These are phyloP conservation scores for Hybos culiciformis DNA, from an alignment of 2,888 invertebrate genomes.

Conservation along the genomic window DNA sequence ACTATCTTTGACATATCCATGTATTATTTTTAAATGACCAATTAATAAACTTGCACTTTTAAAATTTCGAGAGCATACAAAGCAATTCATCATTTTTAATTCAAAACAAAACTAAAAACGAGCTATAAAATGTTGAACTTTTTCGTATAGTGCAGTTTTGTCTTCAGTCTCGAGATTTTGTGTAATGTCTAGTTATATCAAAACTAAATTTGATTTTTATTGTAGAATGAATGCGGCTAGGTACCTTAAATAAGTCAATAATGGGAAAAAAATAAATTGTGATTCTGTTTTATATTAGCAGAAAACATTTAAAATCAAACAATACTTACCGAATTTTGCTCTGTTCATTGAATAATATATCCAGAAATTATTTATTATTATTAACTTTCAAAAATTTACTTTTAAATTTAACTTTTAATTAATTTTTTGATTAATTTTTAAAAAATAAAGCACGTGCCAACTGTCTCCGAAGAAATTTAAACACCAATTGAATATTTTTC, in stretches of 20 bases:
- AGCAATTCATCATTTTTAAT: too few species aligned
- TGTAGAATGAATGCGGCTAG: neutral
- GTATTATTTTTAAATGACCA: neutral
- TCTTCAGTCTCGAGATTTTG: neutral
- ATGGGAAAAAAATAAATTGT: neutral
- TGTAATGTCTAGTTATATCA: neutral
- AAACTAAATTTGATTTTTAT: neutral
- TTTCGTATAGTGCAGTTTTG: neutral
- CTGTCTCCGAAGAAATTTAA: neutral
- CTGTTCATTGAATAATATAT: neutral
- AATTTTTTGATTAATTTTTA: neutral
- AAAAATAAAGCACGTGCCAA: too few species aligned
- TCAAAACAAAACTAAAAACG: neutral
- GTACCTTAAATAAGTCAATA: neutral
- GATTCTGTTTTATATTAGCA: too few species aligned
- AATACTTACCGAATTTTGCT: neutral
- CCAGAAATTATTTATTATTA: neutral
- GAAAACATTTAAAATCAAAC: neutral
- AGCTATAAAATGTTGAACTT: neutral
- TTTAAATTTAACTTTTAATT: neutral
- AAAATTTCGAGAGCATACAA: too few species aligned
- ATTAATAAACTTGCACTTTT: neutral
- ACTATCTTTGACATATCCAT: neutral
- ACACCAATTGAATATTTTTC: neutral
- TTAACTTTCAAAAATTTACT: neutral